Base-by-base conservation (phyloP, 1,140 invertebrate genomes). In the Sinella curviseta region DNA sequence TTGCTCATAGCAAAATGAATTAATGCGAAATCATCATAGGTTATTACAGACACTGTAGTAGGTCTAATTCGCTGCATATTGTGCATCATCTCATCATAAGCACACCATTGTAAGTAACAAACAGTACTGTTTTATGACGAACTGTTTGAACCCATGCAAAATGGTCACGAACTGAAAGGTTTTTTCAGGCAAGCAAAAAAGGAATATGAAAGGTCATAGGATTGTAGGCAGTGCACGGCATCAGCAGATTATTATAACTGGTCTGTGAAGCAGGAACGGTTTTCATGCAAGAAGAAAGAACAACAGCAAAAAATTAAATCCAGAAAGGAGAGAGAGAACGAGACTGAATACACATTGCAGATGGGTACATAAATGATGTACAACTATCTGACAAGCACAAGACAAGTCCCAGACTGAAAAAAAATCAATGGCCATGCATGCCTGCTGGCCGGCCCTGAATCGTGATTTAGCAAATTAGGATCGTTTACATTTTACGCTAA, bases 381-480 rank as follows among this genome's bases (percentile, higher is more conserved):
- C n/a, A n/a, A n/a, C n/a, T n/a, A n/a, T n/a, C n/a, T 31, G 65
- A 16, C 8, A 12, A 48, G 20, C 39, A 48, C 28, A 70, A 70
- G 65, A 70, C 65, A 70, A 70, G 65, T 33, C 65, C 65, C 31
- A 70, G 65, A 70, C 65, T 60, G 39, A 60, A 26, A 60, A n/a
- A n/a, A n/a, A 60, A 17, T 60, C 55, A 60, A 60, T 60, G 55
- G 31, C 65, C 31, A 33, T 70, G 26, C 31, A 70, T 70, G 65
- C 31, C 65, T 70, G 65, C 31, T 33, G 31, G 65, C 65, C 65
- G 65, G 26, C 31, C 31, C 28, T 70, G 65, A 70, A 12, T 70
- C 65, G 65, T 70, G 65, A 70, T 70, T 70, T 70, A 70, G 65
- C 65, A 70, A 70, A 70, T 70, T 70, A 70, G 65, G 31, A 70